Evolutionary conservation across 2,888 invertebrate species (phyloP), one percentile per base, ranked within the genome.

Genomic region (Zygaena filipendulae): DNA sequence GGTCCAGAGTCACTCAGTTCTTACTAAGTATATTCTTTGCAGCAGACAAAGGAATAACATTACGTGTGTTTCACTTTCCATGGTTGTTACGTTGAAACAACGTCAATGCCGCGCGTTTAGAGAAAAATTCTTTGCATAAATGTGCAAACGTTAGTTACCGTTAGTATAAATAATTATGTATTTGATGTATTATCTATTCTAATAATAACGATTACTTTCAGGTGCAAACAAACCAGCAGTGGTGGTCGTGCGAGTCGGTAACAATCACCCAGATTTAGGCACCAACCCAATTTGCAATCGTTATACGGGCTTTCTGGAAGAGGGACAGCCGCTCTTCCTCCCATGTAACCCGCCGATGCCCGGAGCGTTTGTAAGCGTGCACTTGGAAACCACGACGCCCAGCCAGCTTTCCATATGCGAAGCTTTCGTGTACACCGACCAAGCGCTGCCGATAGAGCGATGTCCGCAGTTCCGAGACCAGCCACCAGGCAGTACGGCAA

Each of bases 291-390:
- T 95, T 45, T 95, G 95, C 74, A 95, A 95, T 71, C 85, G 92
- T 3, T 95, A 92, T 69, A 91, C 88, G 4, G 94, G 94, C 2
- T 86, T 86, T 36, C 70, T 93, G 7, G 92, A 95, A 57, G 94
- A 94, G 59, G 95, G 95, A 0, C 91, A 94, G 52, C 95, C 95
- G 0, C 80, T 95, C 4, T 95, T 95, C 71, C 69, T 95, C 27
- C 95, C 95, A 1, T 95, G 95, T 75, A 94, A 94, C 67, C 95
- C 95, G 1, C 95, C 95, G 0, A 95, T 95, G 92, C 93, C 95
- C 0, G 95, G 95, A 1, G 95, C 95, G 5, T 95, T 95, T 62
- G 95, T 95, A 37, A 93, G 92, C 45, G 93, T 95, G 0, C 95
- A 95, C 54, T 62, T 95, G 31, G 95, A 95, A 71, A 86, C 88